phyloP scores from a whole-genome alignment of 2,113 vertebrate genomes.

The Orientallactaga bullata region DNA sequence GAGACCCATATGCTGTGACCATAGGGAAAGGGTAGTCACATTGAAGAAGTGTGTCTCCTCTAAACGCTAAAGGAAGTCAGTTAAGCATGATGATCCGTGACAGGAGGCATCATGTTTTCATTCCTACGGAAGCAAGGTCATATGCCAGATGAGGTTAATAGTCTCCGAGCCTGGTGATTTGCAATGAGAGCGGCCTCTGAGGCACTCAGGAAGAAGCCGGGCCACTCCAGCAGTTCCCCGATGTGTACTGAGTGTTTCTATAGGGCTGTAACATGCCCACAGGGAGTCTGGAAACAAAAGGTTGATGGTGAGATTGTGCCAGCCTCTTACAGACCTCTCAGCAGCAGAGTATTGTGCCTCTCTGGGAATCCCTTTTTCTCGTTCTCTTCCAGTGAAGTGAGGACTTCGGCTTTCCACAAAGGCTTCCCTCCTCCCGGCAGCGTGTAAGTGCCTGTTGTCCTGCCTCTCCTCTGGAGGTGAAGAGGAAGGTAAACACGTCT shows the following conservation, averaged over 20 bases:
- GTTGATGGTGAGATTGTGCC: not conserved
- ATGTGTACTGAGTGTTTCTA: not conserved
- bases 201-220: not conserved
- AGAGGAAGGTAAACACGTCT: constrained; percentile 56
- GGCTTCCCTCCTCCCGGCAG: not conserved
- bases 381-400: not conserved
- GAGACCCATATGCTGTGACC: not conserved
- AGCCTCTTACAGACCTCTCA: not conserved
- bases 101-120: not conserved
- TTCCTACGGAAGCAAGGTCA: not conserved
- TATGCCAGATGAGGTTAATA: not conserved
- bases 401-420: not conserved
- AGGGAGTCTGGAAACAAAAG: constrained; percentile 28
- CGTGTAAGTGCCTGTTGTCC: not conserved
- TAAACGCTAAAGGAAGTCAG: not conserved
- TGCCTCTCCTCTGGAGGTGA: constrained; percentile 23
- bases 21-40: not conserved
- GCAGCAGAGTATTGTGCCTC: not conserved
- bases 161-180: not conserved
- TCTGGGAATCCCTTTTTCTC: not conserved
- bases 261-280: not conserved
- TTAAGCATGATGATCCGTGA: not conserved
- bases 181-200: not conserved
- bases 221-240: not conserved
- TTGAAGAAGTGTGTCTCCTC: not conserved